Base-by-base conservation (phyloP, 2,113 vertebrate species). In the Eulemur rufifrons region DNA sequence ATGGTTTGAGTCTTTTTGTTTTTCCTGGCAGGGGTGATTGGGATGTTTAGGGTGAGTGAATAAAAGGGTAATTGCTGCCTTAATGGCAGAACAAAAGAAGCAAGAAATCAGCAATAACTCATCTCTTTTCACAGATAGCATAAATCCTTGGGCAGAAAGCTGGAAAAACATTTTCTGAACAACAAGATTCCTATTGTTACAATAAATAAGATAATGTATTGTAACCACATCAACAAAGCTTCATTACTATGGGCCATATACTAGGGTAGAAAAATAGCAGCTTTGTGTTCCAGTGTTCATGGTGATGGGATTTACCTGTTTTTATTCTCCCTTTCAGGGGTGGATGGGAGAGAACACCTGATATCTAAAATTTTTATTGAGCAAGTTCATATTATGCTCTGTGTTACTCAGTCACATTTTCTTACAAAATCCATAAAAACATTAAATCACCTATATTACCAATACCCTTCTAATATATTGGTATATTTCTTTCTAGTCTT, bases 1-100 rank as follows among this genome's bases (percentile, higher is more conserved):
- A 64, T 84, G 18, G 34, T 86, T 90, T 86, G 61, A 89, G 68
- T 71, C 78, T 91, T 89, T 91, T 90, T 85, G 27, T 91, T 93
- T 94, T 96, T 81, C 63, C 37, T 87, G 45, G 34, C 39, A 81
- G 56, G 23, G 34, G 42, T 95, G 77, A 92, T 82, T 95, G 94
- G 59, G 59, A 82, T 97, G 25, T 97, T 97, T 89, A 88, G 66
- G 66, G 96, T 86, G 86, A 92, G 47, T 86, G 66, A 96, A 71
- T 95, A 73, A 77, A 96, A 93, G 63, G 66, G 50, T 91, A 95
- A 97, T 97, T 96, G 74, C 56, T 95, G 39, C 92, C 92, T 91
- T 91, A 45, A 86, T 69, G 80, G 37, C 54, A 95, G 91, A 39
- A 83, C 25, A 93, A 93, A 96, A 90, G 66, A 91, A 96, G 68